Percentiles rank a stretch among this genome's conserved stretches.
phyloP scores from a whole-genome alignment of 1,140 invertebrate species.

The Bombus superbus region DNA sequence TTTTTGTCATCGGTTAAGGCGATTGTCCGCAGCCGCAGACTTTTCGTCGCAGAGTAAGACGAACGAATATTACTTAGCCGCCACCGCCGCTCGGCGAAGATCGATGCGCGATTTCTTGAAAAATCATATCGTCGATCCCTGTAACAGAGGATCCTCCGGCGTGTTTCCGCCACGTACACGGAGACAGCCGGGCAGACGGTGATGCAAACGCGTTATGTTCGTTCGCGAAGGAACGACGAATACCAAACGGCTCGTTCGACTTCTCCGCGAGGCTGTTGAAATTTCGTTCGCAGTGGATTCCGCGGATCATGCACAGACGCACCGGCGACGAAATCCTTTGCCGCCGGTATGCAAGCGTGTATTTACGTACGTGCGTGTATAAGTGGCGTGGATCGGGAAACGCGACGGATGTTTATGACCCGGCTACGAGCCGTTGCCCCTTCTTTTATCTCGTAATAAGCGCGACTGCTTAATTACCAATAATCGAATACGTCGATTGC shows the following conservation, averaged over 20 bases:
- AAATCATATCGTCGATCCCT: neutral
- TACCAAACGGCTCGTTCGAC: neutral
- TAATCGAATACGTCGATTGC: conserved; percentile 61
- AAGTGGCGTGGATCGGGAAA: conserved; percentile 29
- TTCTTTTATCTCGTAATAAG: conserved; percentile 61
- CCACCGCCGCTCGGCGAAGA: neutral
- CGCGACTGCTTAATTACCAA: conserved; percentile 60
- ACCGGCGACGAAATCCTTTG: conserved; percentile 31
- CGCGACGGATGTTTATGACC: conserved; percentile 57
- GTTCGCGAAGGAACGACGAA: neutral
- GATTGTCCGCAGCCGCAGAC: conserved; percentile 29
- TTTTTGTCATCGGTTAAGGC: conserved; percentile 41
- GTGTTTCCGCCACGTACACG: neutral
- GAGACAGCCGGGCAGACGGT: too few relatives aligned
- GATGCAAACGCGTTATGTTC: neutral
- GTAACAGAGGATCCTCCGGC: neutral
- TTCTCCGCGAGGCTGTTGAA: neutral
- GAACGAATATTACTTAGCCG: neutral
- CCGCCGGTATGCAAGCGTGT: neutral
- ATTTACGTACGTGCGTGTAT: neutral
- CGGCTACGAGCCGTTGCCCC: conserved; percentile 58
- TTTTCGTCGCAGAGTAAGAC: neutral
- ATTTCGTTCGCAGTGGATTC: conserved; percentile 9
- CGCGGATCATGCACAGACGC: conserved; percentile 10
- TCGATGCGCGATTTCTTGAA: neutral